Conservation (phyloP, 2,888 invertebrate species). For the Pammene aurita region DNA sequence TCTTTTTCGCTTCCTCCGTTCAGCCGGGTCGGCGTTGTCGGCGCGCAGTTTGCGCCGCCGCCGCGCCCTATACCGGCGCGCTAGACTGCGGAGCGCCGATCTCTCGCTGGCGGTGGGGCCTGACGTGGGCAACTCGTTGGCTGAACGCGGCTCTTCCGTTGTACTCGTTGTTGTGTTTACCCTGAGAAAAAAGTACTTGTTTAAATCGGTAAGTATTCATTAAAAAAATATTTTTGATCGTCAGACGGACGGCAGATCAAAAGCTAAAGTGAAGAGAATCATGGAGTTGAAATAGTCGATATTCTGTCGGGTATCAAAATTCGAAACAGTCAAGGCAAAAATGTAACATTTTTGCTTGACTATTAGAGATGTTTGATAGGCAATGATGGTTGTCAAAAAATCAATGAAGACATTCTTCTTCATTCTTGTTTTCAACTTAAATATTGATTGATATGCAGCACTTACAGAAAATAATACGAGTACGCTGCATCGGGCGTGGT, state of each 20-base stretch:
- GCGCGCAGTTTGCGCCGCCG: conserved; percentile 74
- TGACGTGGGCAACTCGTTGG: conserved; percentile 85
- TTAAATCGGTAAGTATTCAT: background rate
- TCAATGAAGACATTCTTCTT: no score
- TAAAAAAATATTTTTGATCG: background rate
- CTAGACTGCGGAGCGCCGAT: conserved; percentile 87
- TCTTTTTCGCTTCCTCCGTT: conserved; percentile 80
- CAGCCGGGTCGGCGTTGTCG: conserved; percentile 73
- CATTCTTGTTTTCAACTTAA: no score
- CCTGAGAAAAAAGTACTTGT: conserved; percentile 43
- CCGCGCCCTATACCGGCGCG: conserved; percentile 85
- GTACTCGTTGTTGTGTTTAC: conserved; percentile 68
- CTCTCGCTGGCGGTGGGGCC: conserved; percentile 85
- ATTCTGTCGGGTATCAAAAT: no score
- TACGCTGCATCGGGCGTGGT: conserved; percentile 76
- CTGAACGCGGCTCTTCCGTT: conserved; percentile 78
- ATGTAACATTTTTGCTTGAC: no score
- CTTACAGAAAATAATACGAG: conserved; percentile 78
- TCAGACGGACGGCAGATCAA: no score
- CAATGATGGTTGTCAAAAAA: no score
- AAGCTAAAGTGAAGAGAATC: no score
- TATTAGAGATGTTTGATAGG: no score
- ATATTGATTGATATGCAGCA: no score
- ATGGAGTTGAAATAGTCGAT: no score
- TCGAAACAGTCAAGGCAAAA: no score